phyloP scores from a whole-genome alignment of 1,140 invertebrate genomes.

The Idris sp. region DNA sequence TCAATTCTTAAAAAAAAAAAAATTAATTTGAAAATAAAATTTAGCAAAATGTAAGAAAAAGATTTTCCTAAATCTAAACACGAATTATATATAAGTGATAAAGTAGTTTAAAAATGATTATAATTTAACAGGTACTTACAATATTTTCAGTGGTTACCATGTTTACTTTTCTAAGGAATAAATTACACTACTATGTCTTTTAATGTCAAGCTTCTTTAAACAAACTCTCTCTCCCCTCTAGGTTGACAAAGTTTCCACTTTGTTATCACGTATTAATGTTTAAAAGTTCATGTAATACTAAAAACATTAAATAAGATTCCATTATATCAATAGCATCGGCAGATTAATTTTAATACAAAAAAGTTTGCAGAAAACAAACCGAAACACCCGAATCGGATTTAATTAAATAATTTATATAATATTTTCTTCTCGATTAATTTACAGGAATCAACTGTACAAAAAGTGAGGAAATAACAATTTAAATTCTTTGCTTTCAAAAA shows the following conservation, averaged over 20 bases:
- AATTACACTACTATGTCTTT: constrained; percentile 59
- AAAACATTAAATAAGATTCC: constrained; percentile 19
- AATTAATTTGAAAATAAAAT: too few relatives aligned
- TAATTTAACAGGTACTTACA: constrained; percentile 44
- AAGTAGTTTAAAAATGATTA: neutral
- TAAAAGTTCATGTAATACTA: constrained; percentile 34
- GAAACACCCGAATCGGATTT: constrained; percentile 1
- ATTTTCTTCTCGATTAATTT: too few relatives aligned
- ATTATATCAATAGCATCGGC: constrained; percentile 4
- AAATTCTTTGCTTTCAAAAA: constrained; percentile 15
- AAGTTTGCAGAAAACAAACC: constrained; percentile 10
- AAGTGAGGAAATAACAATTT: constrained; percentile 3
- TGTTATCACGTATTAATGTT: constrained; percentile 43
- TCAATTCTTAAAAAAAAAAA: too few relatives aligned
- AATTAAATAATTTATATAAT: constrained; percentile 27
- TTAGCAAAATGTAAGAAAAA: too few relatives aligned
- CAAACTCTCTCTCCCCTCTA: constrained; percentile 65
- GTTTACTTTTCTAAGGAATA: constrained; percentile 62
- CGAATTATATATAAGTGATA: too few relatives aligned
- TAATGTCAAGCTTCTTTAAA: constrained; percentile 63
- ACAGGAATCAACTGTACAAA: too few relatives aligned
- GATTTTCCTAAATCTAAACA: too few relatives aligned
- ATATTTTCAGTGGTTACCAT: constrained; percentile 53
- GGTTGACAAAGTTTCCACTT: constrained; percentile 40
- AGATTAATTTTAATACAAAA: neutral